Evolutionary conservation across 2,888 invertebrate species (phyloP), one percentile per base, ranked within the genome.

Genomic region (Philaethria dido): DNA sequence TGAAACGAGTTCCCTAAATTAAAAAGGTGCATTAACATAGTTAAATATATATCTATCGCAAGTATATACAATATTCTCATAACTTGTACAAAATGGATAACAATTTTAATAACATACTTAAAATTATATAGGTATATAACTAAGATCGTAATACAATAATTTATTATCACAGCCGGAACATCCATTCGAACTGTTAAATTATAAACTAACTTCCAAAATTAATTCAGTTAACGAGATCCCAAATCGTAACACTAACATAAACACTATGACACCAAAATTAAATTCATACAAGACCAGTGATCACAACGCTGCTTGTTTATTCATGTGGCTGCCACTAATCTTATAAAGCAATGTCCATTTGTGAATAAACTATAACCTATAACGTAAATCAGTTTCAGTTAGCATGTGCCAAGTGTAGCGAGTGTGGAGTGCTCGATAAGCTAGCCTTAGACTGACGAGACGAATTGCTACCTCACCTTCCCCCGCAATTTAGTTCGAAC

Each of bases 321-420:
- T 62, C 61, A 66, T 64, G 61, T 22, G 25, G 45, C 42, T 50
- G 22, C 44, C 29, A 55, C 59, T 71, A 72, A 68, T 71, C 66
- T 66, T 71, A 62, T 69, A 44, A 66, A 25, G 66, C 79, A 74
- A 76, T 77, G 79, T 79, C 74, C 77, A 73, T 74, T 76, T 73
- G 77, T 82, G 79, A 81, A 85, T 83, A 81, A 85, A 83, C 84
- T 80, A 80, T 85, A 85, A 82, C 78, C 78, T 79, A 76, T 75
- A 81, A 80, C 83, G 83, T 90, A 88, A 88, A 90, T 90, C 87
- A 87, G 87, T 83, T 88, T 87, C 85, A 86, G 86, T 86, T 84
- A 81, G 81, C 85, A 84, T 83, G 83, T 83, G 84, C 80, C 78
- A 77, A 69, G 59, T 62, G 42, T 60, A 72, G 74, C 75, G 71